phyloP scores from a whole-genome alignment of 2,113 vertebrate genomes.

The Pipa parva region DNA sequence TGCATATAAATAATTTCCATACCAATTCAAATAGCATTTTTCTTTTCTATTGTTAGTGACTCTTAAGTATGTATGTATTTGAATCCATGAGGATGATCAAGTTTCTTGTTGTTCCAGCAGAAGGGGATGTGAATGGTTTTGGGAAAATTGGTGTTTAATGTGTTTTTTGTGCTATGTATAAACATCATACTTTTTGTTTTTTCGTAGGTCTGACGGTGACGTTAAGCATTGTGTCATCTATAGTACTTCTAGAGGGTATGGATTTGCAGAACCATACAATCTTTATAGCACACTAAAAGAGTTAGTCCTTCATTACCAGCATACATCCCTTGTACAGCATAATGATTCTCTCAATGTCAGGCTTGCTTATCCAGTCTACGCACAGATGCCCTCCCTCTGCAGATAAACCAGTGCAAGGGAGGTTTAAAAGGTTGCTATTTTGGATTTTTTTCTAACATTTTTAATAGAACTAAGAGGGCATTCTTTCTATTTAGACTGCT shows the following conservation, averaged over 20 bases:
- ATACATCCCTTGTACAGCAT: conserved; percentile 90
- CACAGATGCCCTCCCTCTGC: conserved; percentile 77
- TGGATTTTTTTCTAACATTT: conserved; percentile 69
- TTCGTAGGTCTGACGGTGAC: conserved; percentile 86
- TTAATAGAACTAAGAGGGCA: conserved; percentile 83
- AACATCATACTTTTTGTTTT: no score
- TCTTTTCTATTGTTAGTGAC: no score
- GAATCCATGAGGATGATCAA: no score
- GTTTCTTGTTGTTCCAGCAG: no score
- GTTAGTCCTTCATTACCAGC: conserved; percentile 93
- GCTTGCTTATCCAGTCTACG: conserved; percentile 86
- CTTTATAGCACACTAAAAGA: conserved; percentile 88
- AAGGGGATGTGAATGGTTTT: no score
- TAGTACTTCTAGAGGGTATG: conserved; percentile 86
- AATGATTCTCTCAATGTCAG: conserved; percentile 91
- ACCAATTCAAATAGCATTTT: no score
- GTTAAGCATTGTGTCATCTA: conserved; percentile 97
- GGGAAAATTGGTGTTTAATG: no score
- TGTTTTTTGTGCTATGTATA: no score
- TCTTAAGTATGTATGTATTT: no score
- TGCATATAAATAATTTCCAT: no score
- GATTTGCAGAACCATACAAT: conserved; percentile 92
- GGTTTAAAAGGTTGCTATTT: conserved; percentile 52
- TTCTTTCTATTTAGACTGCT: conserved; percentile 97
- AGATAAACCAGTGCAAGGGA: conserved; percentile 70